These are phyloP conservation scores for Eupsilia transversa DNA, from an alignment of 2,888 invertebrate species.

Conservation along the genomic window DNA sequence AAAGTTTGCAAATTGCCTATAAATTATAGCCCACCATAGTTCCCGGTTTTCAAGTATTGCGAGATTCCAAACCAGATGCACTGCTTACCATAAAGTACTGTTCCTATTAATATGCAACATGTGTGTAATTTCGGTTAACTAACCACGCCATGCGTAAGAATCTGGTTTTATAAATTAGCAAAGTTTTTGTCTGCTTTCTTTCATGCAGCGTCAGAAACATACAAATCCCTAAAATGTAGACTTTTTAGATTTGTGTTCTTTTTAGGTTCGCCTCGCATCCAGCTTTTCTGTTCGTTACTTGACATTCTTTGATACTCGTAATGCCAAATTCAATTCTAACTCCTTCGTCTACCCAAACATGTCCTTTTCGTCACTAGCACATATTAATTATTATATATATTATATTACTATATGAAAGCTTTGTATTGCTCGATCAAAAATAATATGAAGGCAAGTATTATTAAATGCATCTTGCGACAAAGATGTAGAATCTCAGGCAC, in stretches of 20 bases:
- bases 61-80: constrained; percentile 52
- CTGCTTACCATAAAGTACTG: constrained; percentile 47
- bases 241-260: neutral
- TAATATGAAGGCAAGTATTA: too few relatives aligned
- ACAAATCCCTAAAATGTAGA: too few relatives aligned
- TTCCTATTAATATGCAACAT: constrained; percentile 52
- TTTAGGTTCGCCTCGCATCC: too few relatives aligned
- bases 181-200: constrained; percentile 16
- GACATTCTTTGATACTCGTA: neutral
- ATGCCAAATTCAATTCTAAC: neutral
- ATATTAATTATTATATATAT: neutral
- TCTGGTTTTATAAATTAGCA: constrained; percentile 21
- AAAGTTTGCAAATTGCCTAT: constrained; percentile 54
- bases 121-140: constrained; percentile 42
- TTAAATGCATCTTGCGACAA: constrained; percentile 11
- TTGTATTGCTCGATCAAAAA: neutral
- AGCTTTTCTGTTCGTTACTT: neutral
- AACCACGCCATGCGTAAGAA: constrained; percentile 34
- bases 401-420: neutral
- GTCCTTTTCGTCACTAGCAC: neutral
- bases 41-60: constrained; percentile 46
- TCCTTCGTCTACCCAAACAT: too few relatives aligned
- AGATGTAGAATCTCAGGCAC: constrained; percentile 54
- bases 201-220: neutral
- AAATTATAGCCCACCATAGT: constrained; percentile 40